Percentiles rank a stretch among this genome's conserved stretches.
Conservation (phyloP, 2,888 invertebrate species). For the Drosophila macrospina region DNA sequence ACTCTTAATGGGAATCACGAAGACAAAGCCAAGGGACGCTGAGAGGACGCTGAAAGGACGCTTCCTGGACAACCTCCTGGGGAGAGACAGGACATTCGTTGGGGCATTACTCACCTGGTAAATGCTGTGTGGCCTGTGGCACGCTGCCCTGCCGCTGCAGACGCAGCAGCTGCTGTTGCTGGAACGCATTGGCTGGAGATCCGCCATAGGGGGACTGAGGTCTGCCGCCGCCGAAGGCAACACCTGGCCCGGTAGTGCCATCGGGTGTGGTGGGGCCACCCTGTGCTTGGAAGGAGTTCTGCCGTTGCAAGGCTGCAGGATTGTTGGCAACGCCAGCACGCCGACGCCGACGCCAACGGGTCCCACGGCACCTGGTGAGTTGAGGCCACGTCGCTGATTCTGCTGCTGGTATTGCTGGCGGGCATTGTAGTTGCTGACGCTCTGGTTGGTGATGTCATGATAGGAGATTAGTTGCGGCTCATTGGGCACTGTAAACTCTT, state of each 20-base stretch:
- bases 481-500: slow-evolving; percentile 13
- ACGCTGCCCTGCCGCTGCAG: slow-evolving; percentile 85
- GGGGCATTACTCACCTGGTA: slow-evolving; percentile 83
- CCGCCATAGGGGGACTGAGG: slow-evolving; percentile 82
- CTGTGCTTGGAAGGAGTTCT: slow-evolving; percentile 83
- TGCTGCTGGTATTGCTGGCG: slow-evolving; percentile 84
- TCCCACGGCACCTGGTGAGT: slow-evolving; percentile 83
- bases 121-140: slow-evolving; percentile 85
- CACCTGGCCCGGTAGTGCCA: slow-evolving; percentile 54
- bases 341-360: slow-evolving; percentile 51
- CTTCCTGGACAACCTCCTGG: not conserved
- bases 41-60: not conserved
- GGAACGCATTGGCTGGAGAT: slow-evolving; percentile 76
- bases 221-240: slow-evolving; percentile 67
- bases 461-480: slow-evolving; percentile 44
- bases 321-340: slow-evolving; percentile 38
- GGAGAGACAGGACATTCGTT: not conserved
- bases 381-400: slow-evolving; percentile 84
- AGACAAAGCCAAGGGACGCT: too few species aligned
- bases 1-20: too few species aligned
- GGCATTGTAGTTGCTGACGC: slow-evolving; percentile 76
- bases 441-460: slow-evolving; percentile 37
- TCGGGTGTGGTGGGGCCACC: slow-evolving; percentile 57
- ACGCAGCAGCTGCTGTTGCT: slow-evolving; percentile 84
- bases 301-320: slow-evolving; percentile 80